Base-by-base conservation (phyloP, 2,797 vertebrate species). In the Ctenopoma kingsleyae region DNA sequence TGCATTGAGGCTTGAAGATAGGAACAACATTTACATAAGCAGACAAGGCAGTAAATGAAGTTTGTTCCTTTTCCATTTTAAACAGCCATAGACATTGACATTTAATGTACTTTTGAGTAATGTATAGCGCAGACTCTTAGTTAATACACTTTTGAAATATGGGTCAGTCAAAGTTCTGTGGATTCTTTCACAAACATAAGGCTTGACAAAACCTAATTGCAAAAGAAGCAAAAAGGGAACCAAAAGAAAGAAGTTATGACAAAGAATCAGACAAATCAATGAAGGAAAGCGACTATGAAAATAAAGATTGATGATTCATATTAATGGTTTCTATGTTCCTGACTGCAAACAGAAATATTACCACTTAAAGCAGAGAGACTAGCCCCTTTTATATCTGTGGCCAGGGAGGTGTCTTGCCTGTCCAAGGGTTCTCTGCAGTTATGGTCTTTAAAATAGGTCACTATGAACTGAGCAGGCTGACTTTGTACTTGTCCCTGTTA, bases 1-100 rank as follows among this genome's bases (percentile, higher is more conserved):
- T 32, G 30, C 30, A 32, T 8, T 62, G 13, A 73, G 70, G 88
- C 89, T 85, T 78, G 36, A 35, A 72, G 67, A 88, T 79, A 79
- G 4, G 16, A 44, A 58, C 0, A 19, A 44, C 66, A 81, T 90
- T 86, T 87, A 80, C 74, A 83, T 87, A 71, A 79, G 51, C 57
- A 80, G 54, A 72, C 47, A 59, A 70, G 48, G 46, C 54, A 61
- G 61, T 72, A 60, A 82, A 79, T 22, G n/a, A 49, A 22, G 23
- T 67, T 49, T 35, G 46, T 6, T 62, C 1, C 16, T 50, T 71
- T 81, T 67, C 4, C 38, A 72, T 74, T 79, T 86, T 3, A 36
- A 30, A 47, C 15, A 0, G 5, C 30, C 8, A n/a, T 13, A 54
- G 32, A 76, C n/a, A 8, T 41, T 64, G 2, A 60, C 30, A 38